Evolutionary conservation across 2,797 vertebrate genomes (phyloP).

Genomic region (Sebastes steindachneri): DNA sequence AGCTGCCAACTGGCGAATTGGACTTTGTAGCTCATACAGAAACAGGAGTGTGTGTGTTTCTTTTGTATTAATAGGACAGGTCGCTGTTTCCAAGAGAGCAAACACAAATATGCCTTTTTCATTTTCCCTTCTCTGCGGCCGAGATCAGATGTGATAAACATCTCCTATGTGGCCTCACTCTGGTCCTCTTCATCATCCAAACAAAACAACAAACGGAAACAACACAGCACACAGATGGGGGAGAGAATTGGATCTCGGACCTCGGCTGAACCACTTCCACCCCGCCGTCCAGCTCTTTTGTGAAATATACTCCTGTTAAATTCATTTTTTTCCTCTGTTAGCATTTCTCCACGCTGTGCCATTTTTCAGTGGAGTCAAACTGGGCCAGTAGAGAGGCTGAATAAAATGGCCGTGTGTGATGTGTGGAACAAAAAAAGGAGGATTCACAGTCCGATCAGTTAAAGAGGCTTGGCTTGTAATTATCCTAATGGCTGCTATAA

Average conservation of each 20-base stretch:
- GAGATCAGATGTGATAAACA: slow-evolving; percentile 36
- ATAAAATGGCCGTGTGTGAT: neutral
- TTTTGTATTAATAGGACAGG: slow-evolving; percentile 2
- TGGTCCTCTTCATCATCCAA: slow-evolving; percentile 13
- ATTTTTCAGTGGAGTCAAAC: neutral
- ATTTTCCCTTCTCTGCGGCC: neutral
- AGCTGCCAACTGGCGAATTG: slow-evolving; percentile 1
- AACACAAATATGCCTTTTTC: slow-evolving; percentile 32
- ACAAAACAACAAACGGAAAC: neutral
- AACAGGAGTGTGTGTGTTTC: neutral
- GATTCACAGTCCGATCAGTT: slow-evolving; percentile 7
- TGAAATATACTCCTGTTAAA: neutral
- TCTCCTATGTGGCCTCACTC: neutral
- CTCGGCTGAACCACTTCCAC: neutral
- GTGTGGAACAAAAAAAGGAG: neutral
- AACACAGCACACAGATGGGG: neutral
- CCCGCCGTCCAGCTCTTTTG: neutral
- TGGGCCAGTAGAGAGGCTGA: neutral
- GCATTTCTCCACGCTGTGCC: neutral
- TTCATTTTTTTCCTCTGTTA: neutral
- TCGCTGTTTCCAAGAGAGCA: slow-evolving; percentile 19
- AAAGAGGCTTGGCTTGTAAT: slow-evolving; percentile 31
- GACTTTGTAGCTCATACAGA: neutral
- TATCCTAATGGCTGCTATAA: slow-evolving; percentile 51
- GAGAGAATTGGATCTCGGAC: neutral